A percentile compares a stretch with the other conserved stretches of the same genome.
Conservation (phyloP, 2,797 vertebrate species). For the Pygocentrus nattereri region DNA sequence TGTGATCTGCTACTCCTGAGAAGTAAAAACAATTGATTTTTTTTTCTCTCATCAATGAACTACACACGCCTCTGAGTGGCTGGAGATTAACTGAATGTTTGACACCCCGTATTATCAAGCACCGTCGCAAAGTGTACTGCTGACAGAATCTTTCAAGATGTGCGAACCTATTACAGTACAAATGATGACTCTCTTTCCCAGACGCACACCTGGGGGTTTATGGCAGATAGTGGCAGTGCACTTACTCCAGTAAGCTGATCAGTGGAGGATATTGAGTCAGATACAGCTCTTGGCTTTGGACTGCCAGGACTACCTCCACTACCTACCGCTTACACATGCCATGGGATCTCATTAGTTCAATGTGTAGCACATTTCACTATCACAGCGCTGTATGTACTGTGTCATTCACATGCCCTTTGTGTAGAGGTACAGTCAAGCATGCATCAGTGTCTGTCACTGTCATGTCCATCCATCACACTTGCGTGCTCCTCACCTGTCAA, state of each 20-base stretch:
- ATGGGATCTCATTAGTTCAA: conserved; percentile 47
- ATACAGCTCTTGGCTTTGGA: conserved; percentile 8
- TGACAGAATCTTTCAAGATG: conserved; percentile 21
- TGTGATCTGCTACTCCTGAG: conserved; percentile 74
- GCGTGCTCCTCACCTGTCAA: conserved; percentile 58
- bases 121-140: conserved; percentile 13
- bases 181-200: conserved; percentile 37
- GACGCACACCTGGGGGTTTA: neutral
- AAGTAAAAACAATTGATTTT: conserved; percentile 62
- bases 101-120: conserved; percentile 44
- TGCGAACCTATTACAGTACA: neutral
- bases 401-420: conserved; percentile 60
- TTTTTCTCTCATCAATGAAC: conserved; percentile 73
- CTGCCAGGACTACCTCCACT: conserved; percentile 37
- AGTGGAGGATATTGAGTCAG: conserved; percentile 4
- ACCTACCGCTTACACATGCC: conserved; percentile 7
- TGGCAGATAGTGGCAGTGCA: neutral
- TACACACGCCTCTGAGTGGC: conserved; percentile 70
- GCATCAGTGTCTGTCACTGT: conserved; percentile 70
- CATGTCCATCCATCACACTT: conserved; percentile 61
- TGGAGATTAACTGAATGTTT: conserved; percentile 71
- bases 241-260: conserved; percentile 4
- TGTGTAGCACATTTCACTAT: conserved; percentile 40
- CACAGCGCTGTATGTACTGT: conserved; percentile 39
- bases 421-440: conserved; percentile 48